These are phyloP conservation scores for Achroia grisella DNA, from an alignment of 1,140 invertebrate genomes.

Conservation along the genomic window DNA sequence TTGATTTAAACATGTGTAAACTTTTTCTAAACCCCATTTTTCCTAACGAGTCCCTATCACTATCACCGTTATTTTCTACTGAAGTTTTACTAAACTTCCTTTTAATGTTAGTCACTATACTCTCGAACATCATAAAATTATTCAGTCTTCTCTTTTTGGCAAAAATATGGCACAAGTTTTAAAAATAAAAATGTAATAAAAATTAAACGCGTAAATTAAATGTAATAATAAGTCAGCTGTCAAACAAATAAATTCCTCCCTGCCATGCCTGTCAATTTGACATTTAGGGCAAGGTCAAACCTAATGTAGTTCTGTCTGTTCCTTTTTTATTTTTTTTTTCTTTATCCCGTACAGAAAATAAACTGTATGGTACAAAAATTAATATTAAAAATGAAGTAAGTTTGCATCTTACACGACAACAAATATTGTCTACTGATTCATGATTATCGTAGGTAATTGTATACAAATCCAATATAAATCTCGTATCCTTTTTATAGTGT, in stretches of 20 bases:
- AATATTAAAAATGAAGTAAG: conserved; percentile 13
- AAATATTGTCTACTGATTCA: conserved; percentile 79
- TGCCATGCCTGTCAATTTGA: conserved; percentile 54
- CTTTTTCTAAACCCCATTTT: conserved; percentile 67
- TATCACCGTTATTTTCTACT: conserved; percentile 27
- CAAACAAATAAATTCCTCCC: background rate
- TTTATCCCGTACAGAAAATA: background rate
- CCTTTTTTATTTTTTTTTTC: conserved; percentile 28
- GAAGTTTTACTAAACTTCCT: conserved; percentile 74
- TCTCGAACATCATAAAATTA: conserved; percentile 63
- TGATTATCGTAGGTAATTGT: conserved; percentile 88
- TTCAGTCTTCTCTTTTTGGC: conserved; percentile 60
- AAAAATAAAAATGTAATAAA: conserved; percentile 13
- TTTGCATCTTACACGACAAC: conserved; percentile 60
- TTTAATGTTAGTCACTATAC: conserved; percentile 56
- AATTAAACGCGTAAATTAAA: conserved; percentile 16
- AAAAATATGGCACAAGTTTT: conserved; percentile 37
- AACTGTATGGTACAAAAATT: background rate
- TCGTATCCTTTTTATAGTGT: conserved; percentile 90
- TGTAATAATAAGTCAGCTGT: conserved; percentile 8
- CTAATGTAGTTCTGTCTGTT: conserved; percentile 15
- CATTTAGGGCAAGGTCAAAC: conserved; percentile 67
- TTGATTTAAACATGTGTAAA: conserved; percentile 54
- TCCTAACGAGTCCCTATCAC: conserved; percentile 23
- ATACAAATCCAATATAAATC: conserved; percentile 87